These are phyloP conservation scores for Hemicordylus capensis DNA, from an alignment of 2,113 vertebrate species.

Conservation along the genomic window DNA sequence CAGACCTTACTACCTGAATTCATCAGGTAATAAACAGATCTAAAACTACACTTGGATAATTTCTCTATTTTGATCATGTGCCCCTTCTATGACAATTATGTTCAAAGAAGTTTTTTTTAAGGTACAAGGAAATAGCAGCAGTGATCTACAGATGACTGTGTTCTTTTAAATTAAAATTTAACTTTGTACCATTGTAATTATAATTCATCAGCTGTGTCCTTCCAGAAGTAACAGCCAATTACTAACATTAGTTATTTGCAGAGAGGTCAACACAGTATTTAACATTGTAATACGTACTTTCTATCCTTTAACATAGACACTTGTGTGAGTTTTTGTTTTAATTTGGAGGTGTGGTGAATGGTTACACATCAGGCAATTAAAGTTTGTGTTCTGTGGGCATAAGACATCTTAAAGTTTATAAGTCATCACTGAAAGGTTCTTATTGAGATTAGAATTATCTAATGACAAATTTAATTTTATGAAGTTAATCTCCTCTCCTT, in stretches of 20 bases:
- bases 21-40: background rate
- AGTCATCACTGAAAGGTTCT: background rate
- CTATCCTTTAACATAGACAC: background rate
- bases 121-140: background rate
- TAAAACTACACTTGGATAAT: background rate
- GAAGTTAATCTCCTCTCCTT: too few species aligned
- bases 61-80: background rate
- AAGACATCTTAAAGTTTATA: background rate
- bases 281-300: background rate
- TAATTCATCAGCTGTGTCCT: background rate
- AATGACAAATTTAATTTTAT: background rate
- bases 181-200: background rate
- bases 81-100: background rate
- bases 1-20: background rate
- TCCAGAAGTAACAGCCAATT: background rate
- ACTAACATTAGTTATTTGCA: background rate
- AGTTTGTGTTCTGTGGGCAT: background rate
- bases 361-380: background rate
- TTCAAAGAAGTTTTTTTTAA: background rate
- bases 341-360: too few species aligned
- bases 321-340: too few species aligned
- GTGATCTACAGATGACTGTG: background rate
- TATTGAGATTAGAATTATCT: background rate
- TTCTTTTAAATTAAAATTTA: constrained; percentile 28
- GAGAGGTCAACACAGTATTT: background rate